Conservation (phyloP, 2,797 vertebrate species). For the Bufotes viridis region DNA sequence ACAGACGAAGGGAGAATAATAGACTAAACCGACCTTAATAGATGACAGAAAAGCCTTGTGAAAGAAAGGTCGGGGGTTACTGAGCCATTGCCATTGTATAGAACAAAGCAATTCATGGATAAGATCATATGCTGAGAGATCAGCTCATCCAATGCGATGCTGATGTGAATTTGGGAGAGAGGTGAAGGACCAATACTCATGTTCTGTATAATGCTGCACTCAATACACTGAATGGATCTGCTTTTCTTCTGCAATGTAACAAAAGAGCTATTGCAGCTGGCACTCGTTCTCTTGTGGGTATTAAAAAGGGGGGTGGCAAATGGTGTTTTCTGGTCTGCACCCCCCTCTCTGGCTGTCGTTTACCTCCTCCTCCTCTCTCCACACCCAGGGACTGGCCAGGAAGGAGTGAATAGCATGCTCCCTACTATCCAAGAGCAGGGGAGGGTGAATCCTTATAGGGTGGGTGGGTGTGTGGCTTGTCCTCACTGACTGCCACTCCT, state of each 20-base stretch:
- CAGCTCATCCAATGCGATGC: not conserved
- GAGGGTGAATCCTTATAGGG: constrained; percentile 55
- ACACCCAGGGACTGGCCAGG: constrained; percentile 52
- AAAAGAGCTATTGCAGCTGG: constrained; percentile 60
- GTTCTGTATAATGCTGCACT: not conserved
- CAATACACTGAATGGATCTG: constrained; percentile 3
- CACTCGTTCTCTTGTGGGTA: constrained; percentile 51
- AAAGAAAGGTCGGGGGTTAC: not conserved
- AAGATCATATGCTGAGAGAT: not conserved
- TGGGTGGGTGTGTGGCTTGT: constrained; percentile 61
- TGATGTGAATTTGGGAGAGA: constrained; percentile 1
- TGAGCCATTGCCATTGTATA: not conserved
- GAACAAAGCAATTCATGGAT: constrained; percentile 29
- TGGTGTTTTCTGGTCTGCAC: constrained; percentile 38
- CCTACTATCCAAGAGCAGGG: constrained; percentile 54
- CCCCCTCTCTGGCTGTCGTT: constrained; percentile 29
- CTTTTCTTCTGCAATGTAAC: constrained; percentile 56
- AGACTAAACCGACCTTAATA: constrained; percentile 11
- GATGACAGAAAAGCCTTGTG: constrained; percentile 24
- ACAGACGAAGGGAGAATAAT: constrained; percentile 12
- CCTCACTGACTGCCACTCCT: constrained; percentile 59
- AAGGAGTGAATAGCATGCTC: constrained; percentile 55
- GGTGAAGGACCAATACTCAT: constrained; percentile 2
- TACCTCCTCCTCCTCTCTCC: constrained; percentile 41
- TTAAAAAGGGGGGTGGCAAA: constrained; percentile 41